Base-by-base conservation (phyloP, 2,888 invertebrate species). In the Panopea generosa region DNA sequence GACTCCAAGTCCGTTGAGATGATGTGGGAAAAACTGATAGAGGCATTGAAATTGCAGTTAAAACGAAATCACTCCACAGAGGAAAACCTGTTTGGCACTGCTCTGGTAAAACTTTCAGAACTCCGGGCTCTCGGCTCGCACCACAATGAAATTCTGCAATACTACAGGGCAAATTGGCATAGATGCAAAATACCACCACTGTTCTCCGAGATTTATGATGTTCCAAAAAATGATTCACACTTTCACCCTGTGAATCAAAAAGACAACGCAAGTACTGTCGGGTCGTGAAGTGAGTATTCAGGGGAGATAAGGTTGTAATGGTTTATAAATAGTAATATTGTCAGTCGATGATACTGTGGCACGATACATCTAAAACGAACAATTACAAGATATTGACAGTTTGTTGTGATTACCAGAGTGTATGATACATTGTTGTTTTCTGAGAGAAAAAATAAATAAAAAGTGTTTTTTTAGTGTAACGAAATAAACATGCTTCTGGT, bases 191-290 rank as follows among this genome's bases (percentile, higher is more conserved):
- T 98, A 87, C 98, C 98, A 55, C 97, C 98, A 2, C 95, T 99
- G 66, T 99, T 98, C 93, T 96, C 98, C 40, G 99, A 99, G 93
- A 97, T 98, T 88, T 99, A 98, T 93, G 98, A 99, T 95, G 98
- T 99, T 79, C 89, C 88, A 33, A 90, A 90, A 84, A 85, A 86
- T 65, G 88, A 87, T 20, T 29, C 29, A 33, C 24, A 45, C 16
- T 43, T 50, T 33, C 62, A 45, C 16, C n/a, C 20, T 4, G 20
- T 18, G 9, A 40, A 40, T 40, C 40, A 40, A 16, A 40, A 11
- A 11, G 40, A 40, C 40, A 40, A 16, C 40, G 16, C 16, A 40
- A 40, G 16, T 40, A 16, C 9, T 7, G 9, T 40, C 9, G 9
- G 9, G 16, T 40, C 40, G 7, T 40, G 40, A 40, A 40, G n/a